Percentiles rank a stretch among this genome's conserved stretches.
phyloP scores from a whole-genome alignment of 2,888 invertebrate genomes.

The Cheilosia vernalis region DNA sequence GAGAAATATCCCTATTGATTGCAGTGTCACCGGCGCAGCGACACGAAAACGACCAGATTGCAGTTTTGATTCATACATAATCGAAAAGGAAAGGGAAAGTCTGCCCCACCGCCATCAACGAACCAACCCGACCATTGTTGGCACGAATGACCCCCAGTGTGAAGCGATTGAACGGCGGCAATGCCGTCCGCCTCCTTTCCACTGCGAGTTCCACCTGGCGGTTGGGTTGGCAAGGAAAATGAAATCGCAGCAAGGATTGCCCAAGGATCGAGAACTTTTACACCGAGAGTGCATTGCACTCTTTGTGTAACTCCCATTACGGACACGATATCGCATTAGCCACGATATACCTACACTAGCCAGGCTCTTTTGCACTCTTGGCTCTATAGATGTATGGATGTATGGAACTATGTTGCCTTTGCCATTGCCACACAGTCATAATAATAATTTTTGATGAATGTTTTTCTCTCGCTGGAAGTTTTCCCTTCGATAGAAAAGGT shows the following conservation, averaged over 20 bases:
- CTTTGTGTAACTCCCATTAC: slow-evolving; percentile 61
- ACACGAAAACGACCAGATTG: slow-evolving; percentile 57
- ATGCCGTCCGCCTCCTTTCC: slow-evolving; percentile 10
- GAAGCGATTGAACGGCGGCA: slow-evolving; percentile 46
- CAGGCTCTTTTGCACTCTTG: slow-evolving; percentile 34
- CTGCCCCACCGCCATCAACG: slow-evolving; percentile 33
- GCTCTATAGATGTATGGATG: too few relatives aligned
- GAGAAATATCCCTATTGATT: slow-evolving; percentile 2
- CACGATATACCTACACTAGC: background rate
- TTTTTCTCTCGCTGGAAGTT: slow-evolving; percentile 39
- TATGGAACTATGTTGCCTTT: background rate
- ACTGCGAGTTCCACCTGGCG: slow-evolving; percentile 2
- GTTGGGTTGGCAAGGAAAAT: slow-evolving; percentile 12
- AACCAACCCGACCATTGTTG: slow-evolving; percentile 28
- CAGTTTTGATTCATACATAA: slow-evolving; percentile 72
- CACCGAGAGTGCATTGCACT: slow-evolving; percentile 70
- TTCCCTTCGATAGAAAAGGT: slow-evolving; percentile 52
- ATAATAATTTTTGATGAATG: slow-evolving; percentile 61
- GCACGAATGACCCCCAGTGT: slow-evolving; percentile 60
- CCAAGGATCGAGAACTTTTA: slow-evolving; percentile 58
- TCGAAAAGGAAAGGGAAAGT: slow-evolving; percentile 73
- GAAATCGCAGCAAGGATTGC: slow-evolving; percentile 55
- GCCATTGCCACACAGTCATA: slow-evolving; percentile 22
- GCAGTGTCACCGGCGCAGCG: slow-evolving; percentile 48
- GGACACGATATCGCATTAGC: slow-evolving; percentile 61